Percentiles rank a stretch among this genome's conserved stretches.
phyloP scores from a whole-genome alignment of 2,888 invertebrate genomes.

The Limnephilus marmoratus region DNA sequence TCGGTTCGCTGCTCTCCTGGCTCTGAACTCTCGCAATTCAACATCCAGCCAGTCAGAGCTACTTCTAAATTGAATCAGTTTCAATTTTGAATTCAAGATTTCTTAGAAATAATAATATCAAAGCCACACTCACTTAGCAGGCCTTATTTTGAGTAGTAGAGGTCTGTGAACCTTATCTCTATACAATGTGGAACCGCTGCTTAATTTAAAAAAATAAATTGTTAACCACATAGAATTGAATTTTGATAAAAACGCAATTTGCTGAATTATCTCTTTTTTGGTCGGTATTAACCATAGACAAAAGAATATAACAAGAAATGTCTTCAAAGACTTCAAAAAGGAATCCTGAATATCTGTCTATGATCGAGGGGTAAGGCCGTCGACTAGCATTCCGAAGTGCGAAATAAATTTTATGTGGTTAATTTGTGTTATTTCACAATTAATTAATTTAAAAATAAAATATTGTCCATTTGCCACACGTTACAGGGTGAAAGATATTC shows the following conservation, averaged over 20 bases:
- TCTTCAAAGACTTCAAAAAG: too few species aligned
- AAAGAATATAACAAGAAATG: too few species aligned
- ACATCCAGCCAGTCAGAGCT: not conserved
- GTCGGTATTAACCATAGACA: not conserved
- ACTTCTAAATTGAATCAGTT: not conserved
- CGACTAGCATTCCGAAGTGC: too few species aligned
- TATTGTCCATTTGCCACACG: too few species aligned
- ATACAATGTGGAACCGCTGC: not conserved
- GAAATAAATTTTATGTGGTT: too few species aligned
- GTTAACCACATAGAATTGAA: not conserved
- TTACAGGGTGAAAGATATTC: too few species aligned
- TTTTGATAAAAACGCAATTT: not conserved
- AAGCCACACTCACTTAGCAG: not conserved
- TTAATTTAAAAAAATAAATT: not conserved
- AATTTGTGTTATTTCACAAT: too few species aligned
- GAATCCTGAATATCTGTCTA: too few species aligned
- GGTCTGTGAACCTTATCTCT: not conserved
- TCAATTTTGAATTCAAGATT: not conserved
- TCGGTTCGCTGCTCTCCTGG: slow-evolving; percentile 28
- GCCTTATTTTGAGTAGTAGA: not conserved
- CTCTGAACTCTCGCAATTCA: not conserved
- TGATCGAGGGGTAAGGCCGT: too few species aligned
- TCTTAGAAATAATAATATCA: slow-evolving; percentile 1
- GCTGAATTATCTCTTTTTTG: not conserved
- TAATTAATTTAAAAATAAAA: too few species aligned